Base-by-base conservation (phyloP, 2,113 vertebrate species). In the Corvus hawaiiensis region DNA sequence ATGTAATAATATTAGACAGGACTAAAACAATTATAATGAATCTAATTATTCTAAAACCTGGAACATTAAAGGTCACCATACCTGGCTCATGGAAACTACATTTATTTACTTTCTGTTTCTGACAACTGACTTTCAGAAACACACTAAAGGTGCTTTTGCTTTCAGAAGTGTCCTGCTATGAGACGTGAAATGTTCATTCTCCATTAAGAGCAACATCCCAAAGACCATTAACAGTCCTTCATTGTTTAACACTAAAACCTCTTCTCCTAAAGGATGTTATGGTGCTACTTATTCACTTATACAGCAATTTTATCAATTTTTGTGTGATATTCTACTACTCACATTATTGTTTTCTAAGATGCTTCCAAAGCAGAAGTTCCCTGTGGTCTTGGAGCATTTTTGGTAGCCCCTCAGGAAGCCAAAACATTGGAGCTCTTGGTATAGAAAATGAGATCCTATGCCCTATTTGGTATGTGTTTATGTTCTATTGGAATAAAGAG, bases 381-480 rank as follows among this genome's bases (percentile, higher is more conserved):
- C 69, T 32, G 16, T n/a, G 33, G 51, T 61, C 78, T 78, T 74
- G 37, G 7, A 90, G 23, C 11, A 63, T 35, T 93, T 94, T 30
- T 89, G 44, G 62, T 85, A 79, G n/a, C 51, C 88, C 59, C 59
- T 89, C 56, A 88, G 75, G 55, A 91, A 96, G 61, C 28, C 82
- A 72, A 64, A 72, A 68, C 86, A 88, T 67, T 48, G 44, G 41
- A 94, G 37, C 28, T 64, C 55, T 90, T 81, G 30, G 48, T 44
- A 11, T 46, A 91, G 46, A 91, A 95, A 96, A 90, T 84, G 37
- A 94, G 84, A 94, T 83, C 43, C 51, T 77, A 22, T 54, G 56
- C 43, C 78, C 37, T 75, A 83, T 84, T 85, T 93, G 84, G 68
- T 77, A 79, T 7, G 56, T 89, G 67, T 75, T 90, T 95, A 55